These are phyloP conservation scores for Pheosia gnoma DNA, from an alignment of 2,888 invertebrate species.

Conservation along the genomic window DNA sequence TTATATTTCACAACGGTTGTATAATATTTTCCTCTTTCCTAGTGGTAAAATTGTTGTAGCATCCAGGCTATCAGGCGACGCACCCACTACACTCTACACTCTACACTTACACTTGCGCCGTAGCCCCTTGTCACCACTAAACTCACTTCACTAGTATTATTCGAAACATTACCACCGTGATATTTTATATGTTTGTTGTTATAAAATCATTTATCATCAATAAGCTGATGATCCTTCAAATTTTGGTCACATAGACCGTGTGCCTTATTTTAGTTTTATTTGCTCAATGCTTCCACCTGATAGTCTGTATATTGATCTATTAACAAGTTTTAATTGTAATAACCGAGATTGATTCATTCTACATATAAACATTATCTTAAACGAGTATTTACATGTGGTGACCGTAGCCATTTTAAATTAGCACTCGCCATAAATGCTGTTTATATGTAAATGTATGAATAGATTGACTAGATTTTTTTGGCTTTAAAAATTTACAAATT, in stretches of 20 bases:
- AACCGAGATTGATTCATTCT: conserved; percentile 35
- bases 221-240: conserved; percentile 41
- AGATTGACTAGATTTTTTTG: conserved; percentile 29
- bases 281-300: conserved; percentile 74
- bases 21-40: conserved; percentile 64
- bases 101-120: conserved; percentile 14
- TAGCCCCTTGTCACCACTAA: conserved; percentile 23
- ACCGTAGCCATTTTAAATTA: conserved; percentile 29
- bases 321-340: conserved; percentile 41
- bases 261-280: conserved; percentile 77
- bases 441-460: conserved; percentile 33
- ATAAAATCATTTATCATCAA: conserved; percentile 34
- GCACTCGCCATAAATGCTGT: conserved; percentile 29
- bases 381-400: conserved; percentile 37
- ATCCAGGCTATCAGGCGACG: conserved; percentile 68
- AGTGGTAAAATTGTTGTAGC: conserved; percentile 58
- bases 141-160: conserved; percentile 39
- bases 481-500: conserved; percentile 32
- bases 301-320: conserved; percentile 63
- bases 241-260: conserved; percentile 67
- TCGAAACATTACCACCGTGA: conserved; percentile 54
- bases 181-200: conserved; percentile 46
- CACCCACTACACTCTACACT: conserved; percentile 31
- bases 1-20: conserved; percentile 73
- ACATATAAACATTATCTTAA: conserved; percentile 29